Percentiles rank a stretch among this genome's conserved stretches.
Evolutionary conservation across 2,113 vertebrate species (phyloP).

Genomic region (Daboia siamensis): DNA sequence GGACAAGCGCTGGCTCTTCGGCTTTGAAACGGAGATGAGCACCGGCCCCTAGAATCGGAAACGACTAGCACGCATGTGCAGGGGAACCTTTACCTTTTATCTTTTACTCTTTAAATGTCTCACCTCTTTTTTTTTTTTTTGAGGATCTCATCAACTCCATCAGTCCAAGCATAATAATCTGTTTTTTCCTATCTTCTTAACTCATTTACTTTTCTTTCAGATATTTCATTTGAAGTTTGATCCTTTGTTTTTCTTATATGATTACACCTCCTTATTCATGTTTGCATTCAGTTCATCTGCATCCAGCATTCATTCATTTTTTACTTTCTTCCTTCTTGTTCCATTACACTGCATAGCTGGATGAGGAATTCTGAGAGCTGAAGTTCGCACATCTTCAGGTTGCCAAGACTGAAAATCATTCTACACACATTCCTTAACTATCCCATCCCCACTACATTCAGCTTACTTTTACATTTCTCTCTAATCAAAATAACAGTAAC

Average conservation of each 20-base stretch:
- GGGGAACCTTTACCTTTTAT: too few species aligned
- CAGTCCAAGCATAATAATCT: neutral
- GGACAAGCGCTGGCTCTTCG: too few species aligned
- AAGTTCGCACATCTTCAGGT: neutral
- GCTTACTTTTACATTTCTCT: neutral
- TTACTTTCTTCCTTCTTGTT: neutral
- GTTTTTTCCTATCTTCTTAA: neutral
- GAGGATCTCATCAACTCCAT: neutral
- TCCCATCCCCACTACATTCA: neutral
- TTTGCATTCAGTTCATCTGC: neutral
- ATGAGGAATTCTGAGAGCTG: neutral
- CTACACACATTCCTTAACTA: neutral
- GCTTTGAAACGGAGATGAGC: too few species aligned
- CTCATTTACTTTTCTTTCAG: neutral
- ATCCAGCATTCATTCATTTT: neutral
- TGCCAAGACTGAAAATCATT: too few species aligned
- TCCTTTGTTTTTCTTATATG: neutral
- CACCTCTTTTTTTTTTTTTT: neutral
- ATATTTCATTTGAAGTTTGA: neutral
- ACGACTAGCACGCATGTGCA: too few species aligned
- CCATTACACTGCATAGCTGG: neutral
- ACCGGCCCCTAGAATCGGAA: too few species aligned
- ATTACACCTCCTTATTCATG: neutral
- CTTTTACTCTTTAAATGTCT: neutral
- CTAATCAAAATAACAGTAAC: neutral